These are phyloP conservation scores for Plestiodon gilberti DNA, from an alignment of 2,113 vertebrate genomes.

Conservation along the genomic window DNA sequence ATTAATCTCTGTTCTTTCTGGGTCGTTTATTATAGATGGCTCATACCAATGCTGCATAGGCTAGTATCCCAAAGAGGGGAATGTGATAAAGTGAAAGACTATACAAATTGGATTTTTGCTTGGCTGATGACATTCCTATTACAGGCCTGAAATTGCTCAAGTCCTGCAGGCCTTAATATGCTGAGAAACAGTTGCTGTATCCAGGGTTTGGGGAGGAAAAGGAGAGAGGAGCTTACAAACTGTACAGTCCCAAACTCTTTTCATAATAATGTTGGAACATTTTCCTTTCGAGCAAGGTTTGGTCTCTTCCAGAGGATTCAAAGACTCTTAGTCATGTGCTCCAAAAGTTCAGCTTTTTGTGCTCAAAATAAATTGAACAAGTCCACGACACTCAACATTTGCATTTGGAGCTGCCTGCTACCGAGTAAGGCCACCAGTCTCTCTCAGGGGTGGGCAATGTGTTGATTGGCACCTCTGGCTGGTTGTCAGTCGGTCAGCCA, in stretches of 20 bases:
- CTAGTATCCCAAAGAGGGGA: slow-evolving; percentile 33
- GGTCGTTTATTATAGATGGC: slow-evolving; percentile 55
- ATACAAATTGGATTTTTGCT: slow-evolving; percentile 67
- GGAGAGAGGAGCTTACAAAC: background rate
- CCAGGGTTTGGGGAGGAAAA: background rate
- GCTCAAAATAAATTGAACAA: too few species aligned
- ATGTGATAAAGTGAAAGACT: slow-evolving; percentile 54
- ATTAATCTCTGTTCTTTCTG: slow-evolving; percentile 55
- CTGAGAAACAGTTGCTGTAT: slow-evolving; percentile 31
- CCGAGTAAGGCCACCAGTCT: too few species aligned
- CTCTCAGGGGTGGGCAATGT: too few species aligned
- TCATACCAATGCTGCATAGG: slow-evolving; percentile 16
- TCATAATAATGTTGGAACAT: background rate
- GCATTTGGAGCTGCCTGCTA: too few species aligned
- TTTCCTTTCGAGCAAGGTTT: background rate
- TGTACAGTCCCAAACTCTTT: background rate
- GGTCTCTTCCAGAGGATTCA: background rate
- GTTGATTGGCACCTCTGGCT: too few species aligned
- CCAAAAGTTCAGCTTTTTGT: too few species aligned
- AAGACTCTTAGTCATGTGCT: background rate
- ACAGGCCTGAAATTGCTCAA: slow-evolving; percentile 46
- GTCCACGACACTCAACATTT: too few species aligned
- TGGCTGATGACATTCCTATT: slow-evolving; percentile 52
- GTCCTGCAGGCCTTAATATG: slow-evolving; percentile 21
- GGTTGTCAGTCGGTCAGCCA: too few species aligned